Evolutionary conservation across 2,888 invertebrate genomes (phyloP).

Genomic region (Coleophora flavipennella): DNA sequence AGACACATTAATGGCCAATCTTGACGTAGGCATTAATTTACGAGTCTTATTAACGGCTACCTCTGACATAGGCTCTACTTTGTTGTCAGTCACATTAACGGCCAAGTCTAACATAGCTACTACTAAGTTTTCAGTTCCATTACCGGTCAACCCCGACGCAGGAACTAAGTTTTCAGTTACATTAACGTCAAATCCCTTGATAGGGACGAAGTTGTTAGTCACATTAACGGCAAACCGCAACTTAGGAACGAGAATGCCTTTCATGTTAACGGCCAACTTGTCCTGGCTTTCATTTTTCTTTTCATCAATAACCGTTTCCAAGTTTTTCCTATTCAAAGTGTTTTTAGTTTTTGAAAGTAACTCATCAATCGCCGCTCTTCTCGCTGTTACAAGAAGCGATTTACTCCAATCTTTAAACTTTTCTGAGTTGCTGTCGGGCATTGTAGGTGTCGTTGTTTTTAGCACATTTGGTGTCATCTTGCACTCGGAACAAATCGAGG

Average conservation of each 20-base stretch:
- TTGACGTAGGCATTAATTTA: slow-evolving; percentile 17
- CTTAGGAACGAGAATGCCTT: too few relatives aligned
- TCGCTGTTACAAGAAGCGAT: too few relatives aligned
- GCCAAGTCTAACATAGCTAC: background rate
- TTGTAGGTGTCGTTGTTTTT: background rate
- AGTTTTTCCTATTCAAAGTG: too few relatives aligned
- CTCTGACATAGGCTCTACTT: slow-evolving; percentile 35
- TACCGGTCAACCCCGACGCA: slow-evolving; percentile 6
- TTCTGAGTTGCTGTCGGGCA: too few relatives aligned
- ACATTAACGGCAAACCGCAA: too few relatives aligned
- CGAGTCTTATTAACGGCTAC: slow-evolving; percentile 26
- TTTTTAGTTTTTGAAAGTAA: too few relatives aligned
- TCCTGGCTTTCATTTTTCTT: too few relatives aligned
- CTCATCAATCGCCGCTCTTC: too few relatives aligned
- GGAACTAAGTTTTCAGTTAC: slow-evolving; percentile 14
- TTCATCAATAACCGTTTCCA: too few relatives aligned
- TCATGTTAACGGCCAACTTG: too few relatives aligned
- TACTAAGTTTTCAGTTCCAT: slow-evolving; percentile 9
- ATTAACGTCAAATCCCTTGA: slow-evolving; percentile 23
- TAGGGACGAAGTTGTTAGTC: slow-evolving; percentile 24
- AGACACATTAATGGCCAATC: slow-evolving; percentile 8
- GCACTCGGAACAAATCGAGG: too few relatives aligned
- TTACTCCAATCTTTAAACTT: too few relatives aligned
- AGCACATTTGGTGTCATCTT: slow-evolving; percentile 11
- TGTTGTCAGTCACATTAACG: slow-evolving; percentile 15